Conservation (phyloP, 2,888 invertebrate species). For the Anaspis maculata region DNA sequence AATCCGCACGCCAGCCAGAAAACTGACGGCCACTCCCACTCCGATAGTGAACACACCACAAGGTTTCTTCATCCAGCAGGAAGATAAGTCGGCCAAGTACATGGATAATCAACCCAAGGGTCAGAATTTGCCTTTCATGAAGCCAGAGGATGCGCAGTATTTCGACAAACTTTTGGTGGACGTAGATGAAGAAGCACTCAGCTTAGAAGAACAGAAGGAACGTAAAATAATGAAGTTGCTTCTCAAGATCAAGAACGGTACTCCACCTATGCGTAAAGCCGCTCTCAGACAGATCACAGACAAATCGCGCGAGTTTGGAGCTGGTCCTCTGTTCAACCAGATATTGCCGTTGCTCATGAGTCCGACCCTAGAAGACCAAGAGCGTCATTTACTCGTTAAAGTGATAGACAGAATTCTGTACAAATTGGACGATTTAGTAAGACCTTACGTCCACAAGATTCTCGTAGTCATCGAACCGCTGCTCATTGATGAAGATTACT, state of each 20-base stretch:
- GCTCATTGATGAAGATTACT: slow-evolving; percentile 99
- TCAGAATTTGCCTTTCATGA: slow-evolving; percentile 93
- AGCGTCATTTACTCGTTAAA: slow-evolving; percentile 96
- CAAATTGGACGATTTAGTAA: slow-evolving; percentile 95
- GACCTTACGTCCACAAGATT: slow-evolving; percentile 99
- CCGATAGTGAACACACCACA: slow-evolving; percentile 82
- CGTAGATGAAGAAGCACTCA: slow-evolving; percentile 92
- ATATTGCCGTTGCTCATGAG: slow-evolving; percentile 99
- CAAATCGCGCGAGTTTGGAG: slow-evolving; percentile 96
- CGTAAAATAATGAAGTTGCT: slow-evolving; percentile 98
- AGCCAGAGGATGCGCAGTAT: slow-evolving; percentile 99
- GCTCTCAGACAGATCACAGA: slow-evolving; percentile 97
- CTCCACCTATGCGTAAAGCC: slow-evolving; percentile 98
- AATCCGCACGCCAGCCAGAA: slow-evolving; percentile 93
- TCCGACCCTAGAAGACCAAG: slow-evolving; percentile 98
- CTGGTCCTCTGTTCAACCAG: slow-evolving; percentile 97
- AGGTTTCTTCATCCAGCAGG: slow-evolving; percentile 92
- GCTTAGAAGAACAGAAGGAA: slow-evolving; percentile 96
- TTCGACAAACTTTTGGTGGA: slow-evolving; percentile 97
- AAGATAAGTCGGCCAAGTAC: slow-evolving; percentile 77
- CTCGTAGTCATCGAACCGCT: slow-evolving; percentile 98
- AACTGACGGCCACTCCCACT: slow-evolving; percentile 96
- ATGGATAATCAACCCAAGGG: slow-evolving; percentile 90
- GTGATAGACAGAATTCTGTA: slow-evolving; percentile 97
- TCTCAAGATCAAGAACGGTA: slow-evolving; percentile 98